Percentiles rank a stretch among this genome's conserved stretches.
Evolutionary conservation across 1,140 invertebrate genomes (phyloP).

Genomic region (Hylaeus anthracinus): DNA sequence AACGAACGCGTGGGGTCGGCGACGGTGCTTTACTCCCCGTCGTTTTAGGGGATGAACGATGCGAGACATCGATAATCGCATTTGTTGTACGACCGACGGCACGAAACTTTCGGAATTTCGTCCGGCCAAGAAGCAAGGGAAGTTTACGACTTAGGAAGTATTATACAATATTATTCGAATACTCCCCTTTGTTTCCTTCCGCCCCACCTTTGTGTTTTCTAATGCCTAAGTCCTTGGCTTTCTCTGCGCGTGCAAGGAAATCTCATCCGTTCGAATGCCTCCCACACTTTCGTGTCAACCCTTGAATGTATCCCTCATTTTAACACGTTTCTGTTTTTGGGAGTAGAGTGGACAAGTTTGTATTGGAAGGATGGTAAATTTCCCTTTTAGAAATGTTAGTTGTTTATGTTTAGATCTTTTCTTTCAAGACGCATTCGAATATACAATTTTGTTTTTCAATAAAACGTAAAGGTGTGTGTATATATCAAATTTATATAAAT

Average conservation of each 20-base stretch:
- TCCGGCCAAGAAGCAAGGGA: constrained; percentile 50
- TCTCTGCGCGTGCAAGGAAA: background rate
- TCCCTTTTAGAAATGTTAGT: too few species aligned
- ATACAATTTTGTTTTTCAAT: too few species aligned
- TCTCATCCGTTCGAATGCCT: background rate
- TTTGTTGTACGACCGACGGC: constrained; percentile 65
- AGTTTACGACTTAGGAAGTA: constrained; percentile 64
- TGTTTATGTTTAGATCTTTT: too few species aligned
- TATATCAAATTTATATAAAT: too few species aligned
- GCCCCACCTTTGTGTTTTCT: background rate
- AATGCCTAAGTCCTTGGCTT: constrained; percentile 14
- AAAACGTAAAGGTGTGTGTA: too few species aligned
- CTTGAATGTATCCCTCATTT: too few species aligned
- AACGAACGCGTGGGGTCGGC: constrained; percentile 52
- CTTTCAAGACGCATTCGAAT: too few species aligned
- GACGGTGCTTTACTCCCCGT: constrained; percentile 48
- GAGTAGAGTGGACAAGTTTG: too few species aligned
- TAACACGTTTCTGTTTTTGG: too few species aligned
- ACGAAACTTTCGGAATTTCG: constrained; percentile 63
- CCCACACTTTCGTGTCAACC: background rate
- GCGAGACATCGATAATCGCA: constrained; percentile 65
- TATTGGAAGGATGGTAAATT: too few species aligned
- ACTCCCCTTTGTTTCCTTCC: constrained; percentile 15
- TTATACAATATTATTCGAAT: constrained; percentile 55
- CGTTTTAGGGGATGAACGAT: constrained; percentile 60